A percentile compares a stretch with the other conserved stretches of the same genome.
Conservation (phyloP, 2,797 vertebrate species). For the Borostomias antarcticus region DNA sequence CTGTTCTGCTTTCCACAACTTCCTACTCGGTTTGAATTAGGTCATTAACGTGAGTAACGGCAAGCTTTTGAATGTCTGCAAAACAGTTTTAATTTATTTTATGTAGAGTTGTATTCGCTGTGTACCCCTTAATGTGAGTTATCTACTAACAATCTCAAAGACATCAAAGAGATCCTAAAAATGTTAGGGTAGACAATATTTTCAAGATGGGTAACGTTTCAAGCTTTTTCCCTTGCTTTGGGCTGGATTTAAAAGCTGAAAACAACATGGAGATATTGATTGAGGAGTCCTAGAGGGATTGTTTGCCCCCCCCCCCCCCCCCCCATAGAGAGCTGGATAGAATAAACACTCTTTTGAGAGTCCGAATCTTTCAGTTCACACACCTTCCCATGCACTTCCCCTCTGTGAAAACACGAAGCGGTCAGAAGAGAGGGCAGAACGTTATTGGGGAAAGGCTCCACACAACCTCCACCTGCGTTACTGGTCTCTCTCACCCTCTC, state of each 20-base stretch:
- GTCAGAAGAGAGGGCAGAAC: not conserved
- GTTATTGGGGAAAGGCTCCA: not conserved
- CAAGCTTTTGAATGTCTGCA: not conserved
- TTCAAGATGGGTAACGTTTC: constrained; percentile 10
- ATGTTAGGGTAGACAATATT: constrained; percentile 30
- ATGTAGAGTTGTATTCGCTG: too few species aligned
- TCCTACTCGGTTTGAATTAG: constrained; percentile 15
- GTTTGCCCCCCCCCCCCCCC: too few species aligned
- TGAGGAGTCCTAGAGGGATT: constrained; percentile 26
- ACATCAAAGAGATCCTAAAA: constrained; percentile 17
- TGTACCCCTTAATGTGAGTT: not conserved
- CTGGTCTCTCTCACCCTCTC: too few species aligned
- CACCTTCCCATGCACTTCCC: not conserved
- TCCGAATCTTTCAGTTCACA: constrained; percentile 18
- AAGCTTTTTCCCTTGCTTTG: too few species aligned
- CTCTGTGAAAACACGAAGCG: not conserved
- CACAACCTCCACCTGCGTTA: not conserved
- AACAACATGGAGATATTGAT: constrained; percentile 61
- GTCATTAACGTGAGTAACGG: not conserved
- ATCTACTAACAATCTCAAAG: not conserved
- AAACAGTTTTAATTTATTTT: too few species aligned
- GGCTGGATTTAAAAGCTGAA: constrained; percentile 27
- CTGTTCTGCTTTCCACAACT: constrained; percentile 25
- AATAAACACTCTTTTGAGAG: constrained; percentile 34
- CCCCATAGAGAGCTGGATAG: constrained; percentile 19